Conservation (phyloP, 1,140 invertebrate genomes). For the Philotrypesis tridentata region DNA sequence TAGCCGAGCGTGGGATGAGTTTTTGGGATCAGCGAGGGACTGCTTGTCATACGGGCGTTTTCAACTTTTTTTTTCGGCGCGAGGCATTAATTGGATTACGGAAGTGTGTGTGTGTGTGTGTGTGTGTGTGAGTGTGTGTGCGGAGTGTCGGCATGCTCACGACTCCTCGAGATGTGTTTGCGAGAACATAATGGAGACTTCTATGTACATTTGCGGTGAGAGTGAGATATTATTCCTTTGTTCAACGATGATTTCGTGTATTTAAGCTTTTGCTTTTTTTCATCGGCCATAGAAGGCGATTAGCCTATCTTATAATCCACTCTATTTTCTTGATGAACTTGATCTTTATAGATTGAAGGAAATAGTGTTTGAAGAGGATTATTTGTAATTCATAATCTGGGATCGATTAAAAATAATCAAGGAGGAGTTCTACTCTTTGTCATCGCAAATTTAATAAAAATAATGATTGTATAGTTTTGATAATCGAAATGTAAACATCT, state of each 20-base stretch:
- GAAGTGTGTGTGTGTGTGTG: neutral
- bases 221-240: neutral
- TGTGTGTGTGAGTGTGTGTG: neutral
- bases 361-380: too few relatives aligned
- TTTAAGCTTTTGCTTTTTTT: neutral
- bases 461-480: too few relatives aligned
- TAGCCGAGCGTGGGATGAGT: neutral
- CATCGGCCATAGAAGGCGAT: neutral
- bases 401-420: too few relatives aligned
- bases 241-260: neutral
- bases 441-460: too few relatives aligned
- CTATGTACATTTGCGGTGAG: neutral
- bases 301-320: too few relatives aligned
- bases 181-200: neutral
- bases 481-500: too few relatives aligned
- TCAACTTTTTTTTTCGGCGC: neutral
- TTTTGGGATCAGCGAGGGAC: neutral
- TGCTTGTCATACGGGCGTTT: neutral
- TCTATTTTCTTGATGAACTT: too few relatives aligned
- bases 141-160: too few relatives aligned
- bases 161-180: too few relatives aligned
- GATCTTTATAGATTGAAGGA: too few relatives aligned
- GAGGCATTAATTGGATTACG: neutral
- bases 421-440: too few relatives aligned
- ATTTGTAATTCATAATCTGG: too few relatives aligned